These are phyloP conservation scores for Osmerus mordax DNA, from an alignment of 2,113 vertebrate genomes.

Conservation along the genomic window DNA sequence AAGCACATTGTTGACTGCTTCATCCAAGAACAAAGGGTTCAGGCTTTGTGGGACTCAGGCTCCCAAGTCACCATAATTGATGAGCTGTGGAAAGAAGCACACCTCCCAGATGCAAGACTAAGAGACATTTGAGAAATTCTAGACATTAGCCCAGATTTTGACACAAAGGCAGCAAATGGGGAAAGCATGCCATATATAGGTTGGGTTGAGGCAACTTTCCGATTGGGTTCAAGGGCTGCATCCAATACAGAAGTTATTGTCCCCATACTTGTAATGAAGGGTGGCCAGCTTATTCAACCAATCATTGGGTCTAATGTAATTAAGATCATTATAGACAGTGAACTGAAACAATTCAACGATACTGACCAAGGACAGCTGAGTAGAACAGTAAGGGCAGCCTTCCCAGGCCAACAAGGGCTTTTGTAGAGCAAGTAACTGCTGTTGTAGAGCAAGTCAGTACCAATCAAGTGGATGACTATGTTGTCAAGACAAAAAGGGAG, in stretches of 20 bases:
- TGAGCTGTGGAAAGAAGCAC: conserved; percentile 22
- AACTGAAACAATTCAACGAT: no score
- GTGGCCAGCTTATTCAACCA: conserved; percentile 1
- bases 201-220: conserved; percentile 13
- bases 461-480: no score
- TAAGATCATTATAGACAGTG: no score
- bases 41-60: conserved; percentile 28
- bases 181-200: conserved; percentile 13
- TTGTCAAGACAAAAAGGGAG: no score
- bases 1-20: conserved; percentile 24
- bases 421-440: no score
- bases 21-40: conserved; percentile 14
- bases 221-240: background rate
- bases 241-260: background rate
- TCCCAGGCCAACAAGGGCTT: no score
- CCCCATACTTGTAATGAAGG: conserved; percentile 21
- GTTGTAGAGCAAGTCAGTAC: no score
- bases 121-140: conserved; percentile 23
- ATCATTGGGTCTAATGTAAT: conserved; percentile 37
- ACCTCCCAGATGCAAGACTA: conserved; percentile 14
- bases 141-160: conserved; percentile 3
- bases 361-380: no score
- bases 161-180: conserved; percentile 20
- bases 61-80: conserved; percentile 34
- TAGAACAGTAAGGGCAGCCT: background rate